phyloP scores from a whole-genome alignment of 1,140 invertebrate species.

The Monochamus saltuarius region DNA sequence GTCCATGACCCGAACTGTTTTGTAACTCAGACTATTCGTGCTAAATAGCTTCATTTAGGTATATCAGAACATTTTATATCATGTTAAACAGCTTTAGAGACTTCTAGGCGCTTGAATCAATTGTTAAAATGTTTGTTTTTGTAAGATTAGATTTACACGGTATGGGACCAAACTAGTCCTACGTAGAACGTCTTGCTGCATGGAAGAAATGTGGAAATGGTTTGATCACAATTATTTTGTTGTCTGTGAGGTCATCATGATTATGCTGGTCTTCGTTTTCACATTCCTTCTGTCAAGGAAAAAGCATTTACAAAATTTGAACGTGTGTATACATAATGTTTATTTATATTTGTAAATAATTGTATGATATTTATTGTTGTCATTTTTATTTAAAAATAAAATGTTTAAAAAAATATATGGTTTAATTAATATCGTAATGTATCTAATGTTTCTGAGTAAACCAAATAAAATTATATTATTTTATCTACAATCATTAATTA shows the following conservation, averaged over 20 bases:
- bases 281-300: neutral
- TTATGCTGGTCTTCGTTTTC: neutral
- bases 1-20: no score
- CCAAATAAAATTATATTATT: no score
- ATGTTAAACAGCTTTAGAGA: neutral
- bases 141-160: conserved; percentile 7
- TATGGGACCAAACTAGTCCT: conserved; percentile 23
- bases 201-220: neutral
- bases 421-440: neutral
- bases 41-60: no score
- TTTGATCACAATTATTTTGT: neutral
- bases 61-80: no score
- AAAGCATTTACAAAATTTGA: neutral
- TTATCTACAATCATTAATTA: no score
- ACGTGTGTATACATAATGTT: neutral
- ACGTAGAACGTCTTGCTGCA: neutral
- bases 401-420: neutral
- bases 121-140: conserved; percentile 10
- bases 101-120: conserved; percentile 2
- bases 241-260: no score
- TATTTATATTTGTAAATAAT: conserved; percentile 1
- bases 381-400: conserved; percentile 12
- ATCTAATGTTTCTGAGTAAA: neutral
- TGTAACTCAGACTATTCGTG: no score
- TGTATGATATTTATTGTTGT: conserved; percentile 1